These are phyloP conservation scores for Cataglyphis altisquamis DNA, from an alignment of 2,888 invertebrate genomes.

Conservation along the genomic window DNA sequence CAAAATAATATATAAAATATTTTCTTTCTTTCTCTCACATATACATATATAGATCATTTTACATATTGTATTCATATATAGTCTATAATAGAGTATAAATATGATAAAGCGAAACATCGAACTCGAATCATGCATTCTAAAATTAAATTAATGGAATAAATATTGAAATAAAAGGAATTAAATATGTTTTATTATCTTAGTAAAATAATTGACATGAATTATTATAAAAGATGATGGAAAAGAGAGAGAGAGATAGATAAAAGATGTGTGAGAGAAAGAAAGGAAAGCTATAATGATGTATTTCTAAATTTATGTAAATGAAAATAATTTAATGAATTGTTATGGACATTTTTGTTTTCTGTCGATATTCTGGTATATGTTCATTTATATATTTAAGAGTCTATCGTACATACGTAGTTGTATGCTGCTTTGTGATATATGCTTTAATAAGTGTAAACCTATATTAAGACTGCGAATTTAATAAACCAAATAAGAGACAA, in stretches of 20 bases:
- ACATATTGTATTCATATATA: constrained; percentile 15
- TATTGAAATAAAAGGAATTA: not conserved
- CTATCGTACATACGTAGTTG: constrained; percentile 50
- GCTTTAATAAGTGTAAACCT: constrained; percentile 65
- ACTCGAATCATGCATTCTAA: not conserved
- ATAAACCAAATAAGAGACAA: constrained; percentile 38
- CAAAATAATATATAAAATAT: constrained; percentile 3
- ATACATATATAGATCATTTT: not conserved
- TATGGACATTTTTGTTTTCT: not conserved
- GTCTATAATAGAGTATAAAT: constrained; percentile 13
- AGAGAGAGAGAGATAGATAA: not conserved
- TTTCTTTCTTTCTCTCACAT: not conserved
- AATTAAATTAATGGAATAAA: constrained; percentile 13
- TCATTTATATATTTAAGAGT: constrained; percentile 28
- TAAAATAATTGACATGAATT: not conserved
- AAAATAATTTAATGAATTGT: constrained; percentile 18
- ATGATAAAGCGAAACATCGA: not conserved
- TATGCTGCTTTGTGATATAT: constrained; percentile 63
- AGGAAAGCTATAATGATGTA: not conserved
- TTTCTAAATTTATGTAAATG: not conserved
- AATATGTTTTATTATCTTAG: not conserved
- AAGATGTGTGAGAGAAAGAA: not conserved
- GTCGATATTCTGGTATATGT: constrained; percentile 5
- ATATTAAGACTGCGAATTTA: constrained; percentile 73
- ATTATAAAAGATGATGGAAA: not conserved